Evolutionary conservation across 2,888 invertebrate species (phyloP).

Genomic region (Watsonalla cultraria): DNA sequence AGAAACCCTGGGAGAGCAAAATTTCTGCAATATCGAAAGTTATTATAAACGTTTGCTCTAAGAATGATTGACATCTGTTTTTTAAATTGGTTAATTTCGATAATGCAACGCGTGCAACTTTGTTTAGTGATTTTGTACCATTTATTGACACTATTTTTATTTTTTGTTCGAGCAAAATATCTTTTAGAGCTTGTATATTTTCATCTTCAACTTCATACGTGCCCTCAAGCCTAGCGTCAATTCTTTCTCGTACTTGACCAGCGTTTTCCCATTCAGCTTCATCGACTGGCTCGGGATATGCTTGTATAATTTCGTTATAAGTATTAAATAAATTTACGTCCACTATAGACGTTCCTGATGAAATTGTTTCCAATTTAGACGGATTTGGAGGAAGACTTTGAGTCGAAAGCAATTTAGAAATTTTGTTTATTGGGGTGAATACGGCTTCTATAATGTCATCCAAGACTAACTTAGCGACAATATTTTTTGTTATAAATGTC

Average conservation of each 20-base stretch:
- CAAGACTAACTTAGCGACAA: slow-evolving; percentile 45
- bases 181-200: slow-evolving; percentile 55
- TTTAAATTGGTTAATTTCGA: slow-evolving; percentile 46
- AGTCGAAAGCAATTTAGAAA: slow-evolving; percentile 18
- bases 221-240: slow-evolving; percentile 61
- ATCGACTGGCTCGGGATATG: slow-evolving; percentile 70
- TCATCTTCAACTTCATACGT: slow-evolving; percentile 64
- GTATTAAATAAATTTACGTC: slow-evolving; percentile 51
- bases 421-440: slow-evolving; percentile 19
- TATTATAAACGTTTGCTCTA: slow-evolving; percentile 78
- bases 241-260: slow-evolving; percentile 65
- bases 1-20: slow-evolving; percentile 78
- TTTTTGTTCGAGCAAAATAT: slow-evolving; percentile 51
- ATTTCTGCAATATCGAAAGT: slow-evolving; percentile 75
- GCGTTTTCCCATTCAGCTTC: slow-evolving; percentile 66
- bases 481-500: slow-evolving; percentile 41
- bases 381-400: slow-evolving; percentile 48
- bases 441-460: slow-evolving; percentile 47
- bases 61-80: slow-evolving; percentile 67
- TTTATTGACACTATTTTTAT: slow-evolving; percentile 67
- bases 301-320: slow-evolving; percentile 56
- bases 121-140: slow-evolving; percentile 47
- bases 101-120: slow-evolving; percentile 43
- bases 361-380: slow-evolving; percentile 57
- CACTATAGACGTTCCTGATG: slow-evolving; percentile 43